Evolutionary conservation across 2,113 vertebrate species (phyloP).

Genomic region (Phrynosoma platyrhinos): DNA sequence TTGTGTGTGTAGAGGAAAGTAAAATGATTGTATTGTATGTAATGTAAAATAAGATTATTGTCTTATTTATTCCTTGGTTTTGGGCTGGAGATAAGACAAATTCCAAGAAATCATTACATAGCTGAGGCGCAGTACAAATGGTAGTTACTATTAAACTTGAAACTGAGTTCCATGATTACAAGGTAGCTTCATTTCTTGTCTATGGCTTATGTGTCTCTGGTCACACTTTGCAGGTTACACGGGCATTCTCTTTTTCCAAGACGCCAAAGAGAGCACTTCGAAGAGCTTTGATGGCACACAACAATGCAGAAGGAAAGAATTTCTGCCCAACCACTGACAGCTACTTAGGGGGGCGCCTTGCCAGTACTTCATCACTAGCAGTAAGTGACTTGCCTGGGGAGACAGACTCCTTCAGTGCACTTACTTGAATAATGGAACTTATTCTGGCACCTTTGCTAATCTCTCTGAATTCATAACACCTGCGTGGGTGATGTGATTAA

Average conservation of each 20-base stretch:
- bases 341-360: conserved; percentile 74
- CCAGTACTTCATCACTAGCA: conserved; percentile 86
- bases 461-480: neutral
- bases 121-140: neutral
- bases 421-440: neutral
- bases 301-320: conserved; percentile 85
- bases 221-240: conserved; percentile 85
- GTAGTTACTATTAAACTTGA: neutral
- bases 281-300: conserved; percentile 87
- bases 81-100: neutral
- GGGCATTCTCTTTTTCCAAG: conserved; percentile 97
- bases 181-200: neutral
- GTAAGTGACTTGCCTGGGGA: conserved; percentile 77
- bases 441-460: neutral
- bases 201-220: conserved; percentile 6
- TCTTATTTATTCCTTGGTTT: neutral
- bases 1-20: neutral
- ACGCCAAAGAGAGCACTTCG: conserved; percentile 94
- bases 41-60: neutral
- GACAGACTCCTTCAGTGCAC: neutral
- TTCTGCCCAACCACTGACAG: conserved; percentile 77
- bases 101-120: neutral
- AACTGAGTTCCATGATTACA: neutral
- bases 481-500: conserved; percentile 3
- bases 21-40: neutral